phyloP scores from a whole-genome alignment of 2,113 vertebrate genomes.

The Cercopithecus mona region DNA sequence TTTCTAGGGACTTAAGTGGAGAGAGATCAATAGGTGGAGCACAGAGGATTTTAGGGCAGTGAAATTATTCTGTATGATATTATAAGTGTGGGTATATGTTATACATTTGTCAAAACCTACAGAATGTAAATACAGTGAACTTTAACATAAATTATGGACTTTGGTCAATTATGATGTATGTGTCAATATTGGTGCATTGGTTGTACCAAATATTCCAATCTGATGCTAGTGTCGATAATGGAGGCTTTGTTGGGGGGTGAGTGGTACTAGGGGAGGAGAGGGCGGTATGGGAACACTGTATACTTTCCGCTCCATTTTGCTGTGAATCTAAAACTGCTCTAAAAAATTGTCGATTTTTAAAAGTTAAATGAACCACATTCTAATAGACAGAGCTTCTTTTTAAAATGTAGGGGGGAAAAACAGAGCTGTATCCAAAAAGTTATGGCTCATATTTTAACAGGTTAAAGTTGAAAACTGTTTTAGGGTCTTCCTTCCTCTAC shows the following conservation, averaged over 20 bases:
- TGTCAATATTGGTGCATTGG: neutral
- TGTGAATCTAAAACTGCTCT: slow-evolving; percentile 2
- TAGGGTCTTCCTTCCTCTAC: neutral
- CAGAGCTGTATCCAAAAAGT: neutral
- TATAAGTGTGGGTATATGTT: neutral
- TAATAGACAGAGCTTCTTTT: neutral
- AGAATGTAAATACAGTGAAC: neutral
- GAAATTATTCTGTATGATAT: neutral
- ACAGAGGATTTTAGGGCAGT: neutral
- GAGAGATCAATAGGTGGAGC: neutral
- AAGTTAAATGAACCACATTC: neutral
- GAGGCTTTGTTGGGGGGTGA: neutral
- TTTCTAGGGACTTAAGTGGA: neutral
- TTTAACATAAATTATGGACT: neutral
- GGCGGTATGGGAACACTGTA: neutral
- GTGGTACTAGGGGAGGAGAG: neutral
- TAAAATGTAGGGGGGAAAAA: too few species aligned
- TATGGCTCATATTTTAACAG: neutral
- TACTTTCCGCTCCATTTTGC: neutral
- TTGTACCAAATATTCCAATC: neutral
- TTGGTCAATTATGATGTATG: neutral
- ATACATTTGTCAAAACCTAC: neutral
- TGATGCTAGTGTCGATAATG: neutral
- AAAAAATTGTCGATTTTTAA: neutral
- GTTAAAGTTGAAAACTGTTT: neutral